A percentile compares a stretch with the other conserved stretches of the same genome.
Conservation (phyloP, 2,797 vertebrate species). For the Gymnocypris eckloni region DNA sequence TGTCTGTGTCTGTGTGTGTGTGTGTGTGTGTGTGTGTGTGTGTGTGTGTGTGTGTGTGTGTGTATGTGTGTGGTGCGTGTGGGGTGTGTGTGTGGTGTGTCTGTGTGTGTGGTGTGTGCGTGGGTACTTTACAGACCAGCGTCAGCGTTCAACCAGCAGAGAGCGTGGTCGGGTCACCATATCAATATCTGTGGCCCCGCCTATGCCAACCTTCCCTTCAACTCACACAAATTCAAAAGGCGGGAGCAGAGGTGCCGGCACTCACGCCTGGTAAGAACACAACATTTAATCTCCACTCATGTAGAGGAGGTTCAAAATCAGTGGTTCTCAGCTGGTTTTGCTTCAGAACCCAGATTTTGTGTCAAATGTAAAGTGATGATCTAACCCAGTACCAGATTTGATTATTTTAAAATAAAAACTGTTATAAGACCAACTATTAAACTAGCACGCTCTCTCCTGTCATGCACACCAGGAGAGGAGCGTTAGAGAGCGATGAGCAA, state of each 20-base stretch:
- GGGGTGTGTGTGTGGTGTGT: background rate
- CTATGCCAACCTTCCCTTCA: conserved; percentile 90
- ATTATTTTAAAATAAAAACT: background rate
- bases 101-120: background rate
- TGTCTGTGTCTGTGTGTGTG: background rate
- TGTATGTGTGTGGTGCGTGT: no score
- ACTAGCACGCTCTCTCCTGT: conserved; percentile 34
- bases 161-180: conserved; percentile 87
- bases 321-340: conserved; percentile 45
- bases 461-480: conserved; percentile 71
- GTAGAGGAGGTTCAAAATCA: background rate
- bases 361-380: conserved; percentile 67
- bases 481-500: conserved; percentile 60
- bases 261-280: conserved; percentile 84
- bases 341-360: conserved; percentile 68
- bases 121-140: conserved; percentile 81
- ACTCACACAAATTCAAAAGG: conserved; percentile 84
- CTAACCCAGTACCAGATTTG: conserved; percentile 23
- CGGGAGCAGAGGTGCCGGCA: conserved; percentile 87
- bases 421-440: conserved; percentile 27
- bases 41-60: conserved; percentile 19
- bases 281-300: background rate
- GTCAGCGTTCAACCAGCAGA: conserved; percentile 84
- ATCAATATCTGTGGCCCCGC: conserved; percentile 87
- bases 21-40: background rate